A percentile compares a stretch with the other conserved stretches of the same genome.
Conservation (phyloP, 2,797 vertebrate species). For the Lophotriccus pileatus region DNA sequence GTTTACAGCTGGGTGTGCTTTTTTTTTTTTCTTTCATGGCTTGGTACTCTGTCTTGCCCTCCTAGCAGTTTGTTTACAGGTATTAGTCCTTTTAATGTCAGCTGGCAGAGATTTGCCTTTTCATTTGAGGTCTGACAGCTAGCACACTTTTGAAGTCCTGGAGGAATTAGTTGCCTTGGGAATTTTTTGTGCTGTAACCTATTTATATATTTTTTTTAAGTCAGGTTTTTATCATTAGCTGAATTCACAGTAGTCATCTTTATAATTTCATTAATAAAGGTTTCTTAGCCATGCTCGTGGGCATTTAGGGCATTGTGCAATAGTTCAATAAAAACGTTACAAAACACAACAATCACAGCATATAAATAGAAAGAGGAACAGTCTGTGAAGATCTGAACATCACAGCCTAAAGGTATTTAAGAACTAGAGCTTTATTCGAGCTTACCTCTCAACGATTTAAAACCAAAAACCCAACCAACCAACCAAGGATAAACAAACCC, state of each 20-base stretch:
- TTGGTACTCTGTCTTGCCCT: not conserved
- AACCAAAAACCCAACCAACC: not conserved
- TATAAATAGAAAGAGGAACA: slow-evolving; percentile 19
- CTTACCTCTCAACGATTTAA: not conserved
- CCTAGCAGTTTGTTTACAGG: slow-evolving; percentile 14
- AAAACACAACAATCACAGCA: not conserved
- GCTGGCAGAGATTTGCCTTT: not conserved
- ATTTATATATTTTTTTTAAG: not conserved
- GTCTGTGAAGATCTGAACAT: not conserved
- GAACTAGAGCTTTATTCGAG: not conserved
- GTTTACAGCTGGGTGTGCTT: not conserved
- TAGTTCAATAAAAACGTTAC: slow-evolving; percentile 17
- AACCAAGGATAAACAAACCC: not conserved
- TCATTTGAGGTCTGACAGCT: not conserved
- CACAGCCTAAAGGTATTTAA: not conserved
- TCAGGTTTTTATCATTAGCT: not conserved
- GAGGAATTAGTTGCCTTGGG: slow-evolving; percentile 9
- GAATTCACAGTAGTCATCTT: not conserved
- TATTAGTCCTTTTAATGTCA: not conserved
- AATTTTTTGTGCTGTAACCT: slow-evolving; percentile 25
- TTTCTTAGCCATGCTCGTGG: not conserved
- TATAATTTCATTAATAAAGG: slow-evolving; percentile 2
- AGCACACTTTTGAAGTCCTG: slow-evolving; percentile 48
- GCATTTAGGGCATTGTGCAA: slow-evolving; percentile 23
- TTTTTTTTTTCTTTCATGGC: not conserved